Base-by-base conservation (phyloP, 2,888 invertebrate species). In the Prostheceraeus crozeri region DNA sequence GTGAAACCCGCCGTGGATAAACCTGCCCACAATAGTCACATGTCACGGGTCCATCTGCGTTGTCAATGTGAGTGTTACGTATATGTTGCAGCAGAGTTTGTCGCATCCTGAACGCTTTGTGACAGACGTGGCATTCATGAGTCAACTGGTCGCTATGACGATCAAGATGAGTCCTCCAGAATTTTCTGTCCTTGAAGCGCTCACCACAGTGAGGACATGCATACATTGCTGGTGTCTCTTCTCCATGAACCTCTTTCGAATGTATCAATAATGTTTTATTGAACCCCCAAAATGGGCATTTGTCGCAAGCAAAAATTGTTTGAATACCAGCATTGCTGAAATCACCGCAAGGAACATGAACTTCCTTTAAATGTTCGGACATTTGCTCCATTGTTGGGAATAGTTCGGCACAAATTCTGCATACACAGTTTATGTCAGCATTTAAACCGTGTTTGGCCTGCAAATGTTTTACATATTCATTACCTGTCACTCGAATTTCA, bases 401-500 rank as follows among this genome's bases (percentile, higher is more conserved):
- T 6, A 60, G 10, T 4, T 60, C 60, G 16, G 57, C 60, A 33
- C 60, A 60, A 40, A 59, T 46, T 28, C 60, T 6, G 21, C 60
- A 60, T 3, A 61, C 4, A 16, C 30, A 33, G 35, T 36, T 57
- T 31, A 54, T 16, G 8, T 58, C 58, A 10, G 59, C 58, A 19
- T 58, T 30, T 23, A 58, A 14, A 8, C 58, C 58, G 31, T 58
- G 58, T 35, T 58, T 58, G 6, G 35, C 33, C 16, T 23, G 19
- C 31, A 58, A 35, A 16, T 58, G 58, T 16, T 58, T 58, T 10
- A 57, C 23, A 35, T 58, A 58, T 19, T 58, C 58, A 16, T 57
- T 14, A 3, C 58, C 58, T 16, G 58, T 57, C 8, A 58, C 58
- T 19, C 57, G 58, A 1, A 58, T 57, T 31, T 69, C 67, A 3